Evolutionary conservation across 2,888 invertebrate species (phyloP).

Genomic region (Linnaemya vulpina): DNA sequence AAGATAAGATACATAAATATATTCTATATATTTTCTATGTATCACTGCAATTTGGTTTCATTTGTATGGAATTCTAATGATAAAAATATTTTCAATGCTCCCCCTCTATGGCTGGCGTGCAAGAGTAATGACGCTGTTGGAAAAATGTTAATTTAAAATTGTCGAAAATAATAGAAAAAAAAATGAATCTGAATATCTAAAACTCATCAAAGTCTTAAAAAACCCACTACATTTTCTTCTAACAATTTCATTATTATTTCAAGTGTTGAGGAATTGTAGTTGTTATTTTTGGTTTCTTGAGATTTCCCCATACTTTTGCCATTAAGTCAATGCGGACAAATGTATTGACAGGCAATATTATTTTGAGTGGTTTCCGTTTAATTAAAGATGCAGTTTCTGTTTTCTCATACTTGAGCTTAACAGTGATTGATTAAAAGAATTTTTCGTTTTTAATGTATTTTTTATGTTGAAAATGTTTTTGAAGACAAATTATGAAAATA

Average conservation of each 20-base stretch:
- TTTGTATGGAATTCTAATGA: conserved; percentile 52
- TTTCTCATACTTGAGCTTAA: conserved; percentile 6
- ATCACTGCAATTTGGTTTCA: conserved; percentile 36
- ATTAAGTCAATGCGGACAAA: conserved; percentile 47
- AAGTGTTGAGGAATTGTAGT: conserved; percentile 43
- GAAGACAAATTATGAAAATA: neutral
- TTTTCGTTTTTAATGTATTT: neutral
- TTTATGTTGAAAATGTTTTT: neutral
- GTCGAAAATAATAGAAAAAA: neutral
- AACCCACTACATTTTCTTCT: conserved; percentile 37
- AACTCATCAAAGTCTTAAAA: conserved; percentile 53
- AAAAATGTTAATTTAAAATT: conserved; percentile 62
- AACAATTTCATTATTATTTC: conserved; percentile 50
- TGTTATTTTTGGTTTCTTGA: conserved; percentile 28
- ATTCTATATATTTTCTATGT: conserved; percentile 7
- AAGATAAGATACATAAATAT: conserved; percentile 49
- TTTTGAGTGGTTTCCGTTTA: conserved; percentile 65
- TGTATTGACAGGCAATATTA: conserved; percentile 65
- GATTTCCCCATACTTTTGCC: conserved; percentile 4
- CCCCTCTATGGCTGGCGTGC: neutral
- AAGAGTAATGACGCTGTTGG: conserved; percentile 45
- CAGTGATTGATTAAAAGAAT: conserved; percentile 41
- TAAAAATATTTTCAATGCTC: conserved; percentile 18
- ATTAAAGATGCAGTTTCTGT: conserved; percentile 58
- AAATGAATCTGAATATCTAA: neutral